These are phyloP conservation scores for Sebastes hubbsi DNA, from an alignment of 2,797 vertebrate species.

Conservation along the genomic window DNA sequence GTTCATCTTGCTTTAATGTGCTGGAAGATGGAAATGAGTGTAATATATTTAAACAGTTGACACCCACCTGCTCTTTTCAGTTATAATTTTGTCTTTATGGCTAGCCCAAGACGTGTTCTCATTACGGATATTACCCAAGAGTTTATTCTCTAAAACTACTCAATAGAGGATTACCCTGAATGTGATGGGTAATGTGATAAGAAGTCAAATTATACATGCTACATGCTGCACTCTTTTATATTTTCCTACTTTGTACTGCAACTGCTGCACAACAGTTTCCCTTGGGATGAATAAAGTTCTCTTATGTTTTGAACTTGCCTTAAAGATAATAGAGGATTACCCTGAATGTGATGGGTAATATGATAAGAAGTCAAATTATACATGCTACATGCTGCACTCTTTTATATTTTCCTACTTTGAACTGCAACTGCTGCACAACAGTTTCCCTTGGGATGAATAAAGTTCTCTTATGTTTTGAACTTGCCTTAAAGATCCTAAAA, in stretches of 20 bases:
- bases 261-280: neutral
- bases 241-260: neutral
- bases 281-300: neutral
- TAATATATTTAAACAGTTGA: neutral
- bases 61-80: no score
- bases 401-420: neutral
- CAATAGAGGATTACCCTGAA: no score
- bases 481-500: neutral
- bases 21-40: neutral
- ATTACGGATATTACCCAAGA: neutral
- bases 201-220: neutral
- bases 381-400: neutral
- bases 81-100: neutral
- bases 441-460: neutral
- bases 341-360: no score
- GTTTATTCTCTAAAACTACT: no score
- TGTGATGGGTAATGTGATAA: no score
- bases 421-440: neutral
- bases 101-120: neutral
- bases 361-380: no score
- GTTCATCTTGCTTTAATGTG: neutral
- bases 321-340: neutral
- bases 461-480: neutral
- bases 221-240: neutral
- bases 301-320: neutral